Percentiles rank a stretch among this genome's conserved stretches.
phyloP scores from a whole-genome alignment of 1,140 invertebrate genomes.

The Apis laboriosa region DNA sequence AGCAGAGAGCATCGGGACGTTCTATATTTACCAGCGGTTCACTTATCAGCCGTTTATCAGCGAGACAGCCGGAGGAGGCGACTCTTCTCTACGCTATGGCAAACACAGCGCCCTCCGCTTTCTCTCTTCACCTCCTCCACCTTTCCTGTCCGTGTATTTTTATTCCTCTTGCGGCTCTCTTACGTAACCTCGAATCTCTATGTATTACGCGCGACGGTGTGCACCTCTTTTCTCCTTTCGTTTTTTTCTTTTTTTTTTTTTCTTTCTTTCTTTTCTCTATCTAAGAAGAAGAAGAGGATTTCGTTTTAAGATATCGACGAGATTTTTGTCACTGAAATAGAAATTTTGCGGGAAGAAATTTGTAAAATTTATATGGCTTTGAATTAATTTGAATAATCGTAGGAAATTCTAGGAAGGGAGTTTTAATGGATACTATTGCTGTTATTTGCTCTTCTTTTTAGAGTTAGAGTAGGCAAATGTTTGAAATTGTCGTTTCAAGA shows the following conservation, averaged over 20 bases:
- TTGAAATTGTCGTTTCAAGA: too few species aligned
- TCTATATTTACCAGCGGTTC: constrained; percentile 50
- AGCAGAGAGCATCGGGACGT: constrained; percentile 43
- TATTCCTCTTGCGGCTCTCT: constrained; percentile 8
- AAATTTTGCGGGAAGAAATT: too few species aligned
- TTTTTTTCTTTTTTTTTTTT: background rate
- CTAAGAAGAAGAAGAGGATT: background rate
- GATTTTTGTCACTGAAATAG: too few species aligned
- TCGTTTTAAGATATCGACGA: too few species aligned
- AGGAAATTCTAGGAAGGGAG: too few species aligned
- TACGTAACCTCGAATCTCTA: constrained; percentile 27
- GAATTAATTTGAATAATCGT: too few species aligned
- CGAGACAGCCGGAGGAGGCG: constrained; percentile 39
- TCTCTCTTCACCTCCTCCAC: constrained; percentile 1
- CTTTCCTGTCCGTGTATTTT: constrained; percentile 9
- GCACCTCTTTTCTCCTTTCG: background rate
- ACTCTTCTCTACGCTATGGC: constrained; percentile 24
- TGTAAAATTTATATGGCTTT: too few species aligned
- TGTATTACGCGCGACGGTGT: background rate
- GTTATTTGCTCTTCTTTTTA: too few species aligned
- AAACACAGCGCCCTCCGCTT: constrained; percentile 12
- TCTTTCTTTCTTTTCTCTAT: background rate
- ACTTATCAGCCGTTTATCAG: constrained; percentile 47
- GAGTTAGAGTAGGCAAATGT: too few species aligned
- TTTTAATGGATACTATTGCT: too few species aligned